Base-by-base conservation (phyloP, 2,113 vertebrate genomes). In the Lepisosteus osseus region DNA sequence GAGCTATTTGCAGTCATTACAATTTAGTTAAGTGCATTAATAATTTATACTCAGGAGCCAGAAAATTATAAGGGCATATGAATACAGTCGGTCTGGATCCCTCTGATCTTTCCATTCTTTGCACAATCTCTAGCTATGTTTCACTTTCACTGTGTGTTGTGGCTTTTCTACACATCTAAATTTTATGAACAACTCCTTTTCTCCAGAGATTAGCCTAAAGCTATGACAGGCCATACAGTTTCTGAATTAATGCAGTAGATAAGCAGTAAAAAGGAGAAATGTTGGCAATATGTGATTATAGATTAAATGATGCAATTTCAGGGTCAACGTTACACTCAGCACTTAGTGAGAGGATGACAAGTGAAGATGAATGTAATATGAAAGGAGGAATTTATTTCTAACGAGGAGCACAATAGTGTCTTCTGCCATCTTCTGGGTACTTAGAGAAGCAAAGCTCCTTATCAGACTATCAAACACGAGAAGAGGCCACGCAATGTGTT, bases 401-500 rank as follows among this genome's bases (percentile, higher is more conserved):
- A 43, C 65, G 73, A 41, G 72, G 5, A 75, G 69, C 79, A 69
- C 17, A 68, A 74, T 4, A 73, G 80, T 64, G 87, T 90, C 84
- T 86, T 83, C 88, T 88, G 87, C 83, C 91, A 83, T 83, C 92
- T 92, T 86, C 89, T 80, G 91, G 86, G 62, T 79, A 17, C 2
- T 15, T n/a, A 0, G 14, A 3, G 1, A 56, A 3, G 7, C 76
- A 81, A 69, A 78, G 76, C 57, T 51, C 47, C 47, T 51, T 51
- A 5, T 51, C 47, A 51, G 5, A 51, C 29, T 29, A 29, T 29
- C 29, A 29, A 29, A 29, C 29, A 29, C 29, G 29, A 29, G 29
- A 29, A 29, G 2, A 29, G 29, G 29, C 29, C 29, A 29, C 29
- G 29, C 29, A 29, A 29, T 29, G 29, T 29, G 29, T 29, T 29